Evolutionary conservation across 2,797 vertebrate genomes (phyloP), one percentile per base, ranked within the genome.

Genomic region (Sphenopsis melanotis): DNA sequence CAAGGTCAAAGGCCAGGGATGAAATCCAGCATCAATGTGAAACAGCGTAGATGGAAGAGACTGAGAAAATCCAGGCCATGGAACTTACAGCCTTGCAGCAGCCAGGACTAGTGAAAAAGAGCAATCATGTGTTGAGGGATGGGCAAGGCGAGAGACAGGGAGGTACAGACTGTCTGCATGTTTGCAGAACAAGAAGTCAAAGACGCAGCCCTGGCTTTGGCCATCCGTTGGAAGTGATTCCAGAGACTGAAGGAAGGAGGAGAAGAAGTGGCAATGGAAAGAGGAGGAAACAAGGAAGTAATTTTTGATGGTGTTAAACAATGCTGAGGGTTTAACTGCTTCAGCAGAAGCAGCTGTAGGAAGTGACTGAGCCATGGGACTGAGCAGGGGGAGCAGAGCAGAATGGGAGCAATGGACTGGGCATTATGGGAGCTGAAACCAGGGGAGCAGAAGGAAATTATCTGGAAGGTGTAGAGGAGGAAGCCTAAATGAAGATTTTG

Each of bases 171-270:
- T 83, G 72, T 50, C 84, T 85, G 75, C 89, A 83, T 4, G 12
- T 64, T 86, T 78, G 85, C 2, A 0, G 46, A 94, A 86, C 82
- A 76, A 78, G 75, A 64, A 70, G 36, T 47, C 52, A 70, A 81
- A 90, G 87, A 86, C 19, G 74, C 69, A 94, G 90, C 50, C 70
- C 93, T 84, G 46, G 59, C 61, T 94, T 91, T 79, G 88, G 85
- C 74, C 70, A 82, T 69, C 76, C 69, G 12, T 5, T 76, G 72
- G 69, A 65, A 72, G 55, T 22, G 50, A 76, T 59, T 96, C 39
- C 77, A 76, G 70, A 0, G 0, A 83, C 50, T 44, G 59, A 18
- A 74, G 41, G 32, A 83, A 85, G 29, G 41, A 84, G 21, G 41
- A 84, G 21, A 92, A 84, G 39, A 12, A 57, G 42, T 0, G 0